phyloP scores from a whole-genome alignment of 1,140 invertebrate genomes.

The Mercenaria mercenaria region DNA sequence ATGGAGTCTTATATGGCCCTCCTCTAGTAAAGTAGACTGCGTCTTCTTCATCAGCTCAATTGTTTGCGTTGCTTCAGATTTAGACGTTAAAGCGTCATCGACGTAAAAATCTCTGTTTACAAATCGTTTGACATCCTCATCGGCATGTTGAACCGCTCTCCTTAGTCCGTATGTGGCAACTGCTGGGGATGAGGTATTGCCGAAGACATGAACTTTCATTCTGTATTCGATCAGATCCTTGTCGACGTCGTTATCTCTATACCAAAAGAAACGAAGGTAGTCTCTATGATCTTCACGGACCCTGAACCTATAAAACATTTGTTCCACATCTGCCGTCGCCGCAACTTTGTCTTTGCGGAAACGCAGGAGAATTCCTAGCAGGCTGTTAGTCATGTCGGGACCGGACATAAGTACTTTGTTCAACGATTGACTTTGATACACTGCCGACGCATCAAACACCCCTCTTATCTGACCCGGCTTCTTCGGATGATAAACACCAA shows the following conservation, averaged over 20 bases:
- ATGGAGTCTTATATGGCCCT: slow-evolving; percentile 49
- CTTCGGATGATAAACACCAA: slow-evolving; percentile 42
- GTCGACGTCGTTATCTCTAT: slow-evolving; percentile 7
- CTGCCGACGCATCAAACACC: slow-evolving; percentile 59
- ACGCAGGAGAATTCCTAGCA: not conserved
- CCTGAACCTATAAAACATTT: slow-evolving; percentile 36
- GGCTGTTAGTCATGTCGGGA: slow-evolving; percentile 73
- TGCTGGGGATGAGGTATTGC: slow-evolving; percentile 34
- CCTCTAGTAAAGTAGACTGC: not conserved
- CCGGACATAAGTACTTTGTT: slow-evolving; percentile 74
- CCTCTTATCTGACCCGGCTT: slow-evolving; percentile 47
- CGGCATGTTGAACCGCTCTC: slow-evolving; percentile 30
- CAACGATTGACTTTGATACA: slow-evolving; percentile 61
- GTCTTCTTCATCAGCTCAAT: not conserved
- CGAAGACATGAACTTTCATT: slow-evolving; percentile 41
- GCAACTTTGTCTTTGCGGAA: slow-evolving; percentile 33
- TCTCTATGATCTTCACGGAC: not conserved
- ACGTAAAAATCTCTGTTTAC: slow-evolving; percentile 69
- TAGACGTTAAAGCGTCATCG: slow-evolving; percentile 54
- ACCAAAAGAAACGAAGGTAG: too few species aligned
- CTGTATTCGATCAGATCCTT: slow-evolving; percentile 19
- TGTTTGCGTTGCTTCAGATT: too few species aligned
- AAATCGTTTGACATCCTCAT: slow-evolving; percentile 57
- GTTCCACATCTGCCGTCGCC: not conserved
- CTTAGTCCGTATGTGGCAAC: slow-evolving; percentile 61